Base-by-base conservation (phyloP, 2,888 invertebrate species). In the Oligia latruncula region DNA sequence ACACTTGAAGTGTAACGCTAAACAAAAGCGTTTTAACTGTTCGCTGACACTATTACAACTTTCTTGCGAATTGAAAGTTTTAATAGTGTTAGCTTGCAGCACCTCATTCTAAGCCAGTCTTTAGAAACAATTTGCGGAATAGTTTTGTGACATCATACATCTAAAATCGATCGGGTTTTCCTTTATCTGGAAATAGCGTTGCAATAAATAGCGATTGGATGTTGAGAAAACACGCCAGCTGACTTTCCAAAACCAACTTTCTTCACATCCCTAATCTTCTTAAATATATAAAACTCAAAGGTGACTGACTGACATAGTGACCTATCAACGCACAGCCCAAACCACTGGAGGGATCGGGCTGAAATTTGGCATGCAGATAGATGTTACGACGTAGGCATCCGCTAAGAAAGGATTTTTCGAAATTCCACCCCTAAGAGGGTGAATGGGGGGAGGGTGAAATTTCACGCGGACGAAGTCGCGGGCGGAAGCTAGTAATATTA, bases 1-100 rank as follows among this genome's bases (percentile, higher is more conserved):
- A 62, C 60, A 64, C 1, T 72, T 40, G 29, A 46, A n/a, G 49
- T 40, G 62, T 40, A 60, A 43, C 4, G 35, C 40, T 74, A 49
- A 49, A 79, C 55, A 67, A 74, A 49, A 46, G 20, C 17, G 64
- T 40, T 62, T 52, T 67, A 67, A 62, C 35, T 65, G 9, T 20
- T 40, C 9, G 35, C 49, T 60, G 9, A 64, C 55, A 62, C 35
- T 58, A 70, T 17, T 46, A 64, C 4, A 76, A 64, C 20, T 55
- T 64, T 40, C 35, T 23, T 13, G 15, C 2, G 17, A 82, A 73
- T 62, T 1, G 0, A 46, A 62, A 80, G 4, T 58, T 17, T 29
- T 40, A 60, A 17, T 13, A 17, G 23, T 46, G 35, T 13, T 20
- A 20, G 13, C 6, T 68, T 5, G 29, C n/a, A n/a, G 4, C 3